Percentiles rank a stretch among this genome's conserved stretches.
Conservation (phyloP, 2,113 vertebrate genomes). For the Echinops telfairi region DNA sequence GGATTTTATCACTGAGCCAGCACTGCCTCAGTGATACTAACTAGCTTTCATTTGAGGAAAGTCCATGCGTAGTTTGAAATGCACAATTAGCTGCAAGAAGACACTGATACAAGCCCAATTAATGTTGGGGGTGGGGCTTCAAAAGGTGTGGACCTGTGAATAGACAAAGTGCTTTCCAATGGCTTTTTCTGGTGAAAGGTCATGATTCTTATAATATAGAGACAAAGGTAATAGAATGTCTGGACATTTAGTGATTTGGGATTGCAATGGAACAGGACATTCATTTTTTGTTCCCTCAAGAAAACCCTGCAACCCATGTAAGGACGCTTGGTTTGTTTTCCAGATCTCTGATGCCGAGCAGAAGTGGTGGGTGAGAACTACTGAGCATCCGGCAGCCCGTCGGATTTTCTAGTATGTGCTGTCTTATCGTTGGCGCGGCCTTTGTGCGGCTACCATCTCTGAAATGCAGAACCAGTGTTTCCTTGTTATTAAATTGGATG, state of each 20-base stretch:
- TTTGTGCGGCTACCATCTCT: constrained; percentile 34
- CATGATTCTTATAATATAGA: constrained; percentile 15
- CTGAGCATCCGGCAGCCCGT: constrained; percentile 57
- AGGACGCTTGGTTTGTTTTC: constrained; percentile 68
- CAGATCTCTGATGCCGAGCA: constrained; percentile 85
- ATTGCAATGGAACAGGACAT: background rate
- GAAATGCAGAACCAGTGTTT: background rate
- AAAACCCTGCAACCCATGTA: background rate
- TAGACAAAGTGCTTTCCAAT: constrained; percentile 26
- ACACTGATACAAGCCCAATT: background rate
- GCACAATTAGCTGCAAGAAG: background rate
- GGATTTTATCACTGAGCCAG: background rate
- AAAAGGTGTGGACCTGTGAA: background rate
- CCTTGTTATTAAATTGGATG: background rate
- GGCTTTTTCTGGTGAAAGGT: constrained; percentile 43
- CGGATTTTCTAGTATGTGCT: constrained; percentile 84
- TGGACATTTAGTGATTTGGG: constrained; percentile 1
- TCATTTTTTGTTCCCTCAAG: background rate
- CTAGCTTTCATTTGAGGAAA: constrained; percentile 18
- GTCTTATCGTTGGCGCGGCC: constrained; percentile 25
- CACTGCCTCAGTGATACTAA: background rate
- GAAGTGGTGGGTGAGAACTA: constrained; percentile 89
- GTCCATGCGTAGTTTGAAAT: constrained; percentile 17
- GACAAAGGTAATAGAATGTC: background rate
- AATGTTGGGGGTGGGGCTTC: background rate